Evolutionary conservation across 2,113 vertebrate genomes (phyloP), one percentile per base, ranked within the genome.

Genomic region (Hydrolagus affinis): DNA sequence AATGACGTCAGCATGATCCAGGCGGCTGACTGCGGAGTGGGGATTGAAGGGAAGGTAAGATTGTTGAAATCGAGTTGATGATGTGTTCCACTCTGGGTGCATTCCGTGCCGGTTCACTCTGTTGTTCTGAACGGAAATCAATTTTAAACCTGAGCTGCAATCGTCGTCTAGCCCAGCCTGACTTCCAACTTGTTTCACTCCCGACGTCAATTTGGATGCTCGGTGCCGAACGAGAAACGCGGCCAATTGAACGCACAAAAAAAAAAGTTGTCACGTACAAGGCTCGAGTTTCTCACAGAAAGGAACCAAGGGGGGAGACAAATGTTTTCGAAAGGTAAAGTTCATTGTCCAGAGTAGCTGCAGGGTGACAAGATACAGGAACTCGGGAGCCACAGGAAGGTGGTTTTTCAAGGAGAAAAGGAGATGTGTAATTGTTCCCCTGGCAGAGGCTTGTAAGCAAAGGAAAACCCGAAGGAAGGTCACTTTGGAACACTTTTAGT

Each of bases 1-100:
- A 99, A 99, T 87, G 98, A 99, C 74, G 97, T 99, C 89, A 99
- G 98, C 91, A 99, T 99, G 98, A 99, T 99, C 90, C 98, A 99
- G 93, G 98, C 98, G 90, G 95, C 98, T 0, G 98, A 99, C 93
- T 99, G 97, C 72, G 98, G 98, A 68, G 97, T 99, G 88, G 98
- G 98, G 86, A 97, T 99, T 88, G 98, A 98, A 92, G 98, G 97
- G 88, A 99, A 97, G 96, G 97, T 98, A 92, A 95, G 97, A 88
- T 0, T 75, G 12, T 88, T 85, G 57, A 17, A 73, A 73, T 85
- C 87, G 0, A 59, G 75, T 57, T 64, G 76, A 17, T 4, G 23
- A 70, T 86, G 68, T 88, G 87, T 68, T 87, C 87, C 88, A 86
- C 86, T 88, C 87, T 86, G 85, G 87, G 68, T 66, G 32, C 85